Evolutionary conservation across 2,888 invertebrate species (phyloP).

Genomic region (Dasypogon diadema): DNA sequence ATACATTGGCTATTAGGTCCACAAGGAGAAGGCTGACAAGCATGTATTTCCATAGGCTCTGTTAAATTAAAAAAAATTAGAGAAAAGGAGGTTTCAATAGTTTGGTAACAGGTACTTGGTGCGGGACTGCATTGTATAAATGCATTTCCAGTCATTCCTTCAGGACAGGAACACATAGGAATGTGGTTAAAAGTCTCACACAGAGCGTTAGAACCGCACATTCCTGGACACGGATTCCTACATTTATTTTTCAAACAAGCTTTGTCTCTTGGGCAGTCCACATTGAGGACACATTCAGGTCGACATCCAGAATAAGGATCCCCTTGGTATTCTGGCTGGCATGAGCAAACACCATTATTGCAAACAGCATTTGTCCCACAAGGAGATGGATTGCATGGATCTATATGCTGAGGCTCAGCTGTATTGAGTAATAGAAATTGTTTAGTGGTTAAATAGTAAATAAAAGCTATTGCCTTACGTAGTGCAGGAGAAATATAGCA

Average conservation of each 20-base stretch:
- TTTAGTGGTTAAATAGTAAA: too few relatives aligned
- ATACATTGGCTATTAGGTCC: constrained; percentile 82
- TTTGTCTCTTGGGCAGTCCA: constrained; percentile 76
- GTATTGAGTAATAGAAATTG: neutral
- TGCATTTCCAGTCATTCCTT: constrained; percentile 76
- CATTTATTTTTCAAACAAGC: constrained; percentile 80
- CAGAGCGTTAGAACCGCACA: constrained; percentile 78
- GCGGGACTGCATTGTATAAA: constrained; percentile 71
- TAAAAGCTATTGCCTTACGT: constrained; percentile 61
- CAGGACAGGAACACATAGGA: constrained; percentile 76
- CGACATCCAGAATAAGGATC: constrained; percentile 79
- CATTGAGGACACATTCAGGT: constrained; percentile 78
- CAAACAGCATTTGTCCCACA: constrained; percentile 80
- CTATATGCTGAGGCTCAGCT: constrained; percentile 68
- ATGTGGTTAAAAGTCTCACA: constrained; percentile 80
- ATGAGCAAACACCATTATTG: constrained; percentile 75
- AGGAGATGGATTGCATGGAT: constrained; percentile 76
- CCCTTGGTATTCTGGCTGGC: constrained; percentile 74
- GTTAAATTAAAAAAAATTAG: neutral
- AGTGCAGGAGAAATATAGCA: constrained; percentile 71
- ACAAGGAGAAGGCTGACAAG: constrained; percentile 74
- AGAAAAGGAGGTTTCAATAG: too few relatives aligned
- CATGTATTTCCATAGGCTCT: constrained; percentile 60
- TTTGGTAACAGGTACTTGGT: constrained; percentile 57
- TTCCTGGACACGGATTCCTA: constrained; percentile 78